phyloP scores from a whole-genome alignment of 2,113 vertebrate genomes.

The Semnornis frantzii region DNA sequence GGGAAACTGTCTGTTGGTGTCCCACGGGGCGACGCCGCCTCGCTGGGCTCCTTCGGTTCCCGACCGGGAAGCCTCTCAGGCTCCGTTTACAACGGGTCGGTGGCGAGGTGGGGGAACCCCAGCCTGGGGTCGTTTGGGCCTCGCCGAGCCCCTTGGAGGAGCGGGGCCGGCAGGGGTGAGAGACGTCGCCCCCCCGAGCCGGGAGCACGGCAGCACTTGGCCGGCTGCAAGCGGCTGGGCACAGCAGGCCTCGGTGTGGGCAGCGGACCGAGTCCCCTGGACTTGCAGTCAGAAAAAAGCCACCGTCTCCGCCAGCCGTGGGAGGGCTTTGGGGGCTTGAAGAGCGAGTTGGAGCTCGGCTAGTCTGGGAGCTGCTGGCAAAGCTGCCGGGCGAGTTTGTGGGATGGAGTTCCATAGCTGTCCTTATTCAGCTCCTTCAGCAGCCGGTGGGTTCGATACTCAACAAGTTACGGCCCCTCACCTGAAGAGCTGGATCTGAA shows the following conservation, averaged over 20 bases:
- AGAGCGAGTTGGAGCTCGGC: neutral
- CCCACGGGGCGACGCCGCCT: neutral
- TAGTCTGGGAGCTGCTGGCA: neutral
- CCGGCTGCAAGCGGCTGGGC: fast-evolving
- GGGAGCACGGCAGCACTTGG: no score
- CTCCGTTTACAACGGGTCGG: neutral
- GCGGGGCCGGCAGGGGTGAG: neutral
- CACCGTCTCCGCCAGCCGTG: neutral
- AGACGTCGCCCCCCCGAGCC: neutral
- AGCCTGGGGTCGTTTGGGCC: neutral
- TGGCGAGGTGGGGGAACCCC: neutral
- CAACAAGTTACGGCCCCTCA: neutral
- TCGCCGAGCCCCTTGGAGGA: neutral
- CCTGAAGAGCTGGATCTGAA: neutral
- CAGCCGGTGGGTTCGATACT: neutral
- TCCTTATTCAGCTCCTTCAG: neutral
- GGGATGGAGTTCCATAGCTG: neutral
- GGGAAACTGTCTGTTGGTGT: neutral
- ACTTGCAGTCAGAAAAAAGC: neutral
- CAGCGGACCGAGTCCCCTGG: neutral
- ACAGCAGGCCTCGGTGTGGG: neutral
- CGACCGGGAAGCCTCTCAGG: neutral
- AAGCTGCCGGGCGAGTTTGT: neutral
- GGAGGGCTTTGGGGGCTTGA: neutral
- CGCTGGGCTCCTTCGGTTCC: neutral